These are phyloP conservation scores for Myioborus miniatus DNA, from an alignment of 2,797 vertebrate species.

Conservation along the genomic window DNA sequence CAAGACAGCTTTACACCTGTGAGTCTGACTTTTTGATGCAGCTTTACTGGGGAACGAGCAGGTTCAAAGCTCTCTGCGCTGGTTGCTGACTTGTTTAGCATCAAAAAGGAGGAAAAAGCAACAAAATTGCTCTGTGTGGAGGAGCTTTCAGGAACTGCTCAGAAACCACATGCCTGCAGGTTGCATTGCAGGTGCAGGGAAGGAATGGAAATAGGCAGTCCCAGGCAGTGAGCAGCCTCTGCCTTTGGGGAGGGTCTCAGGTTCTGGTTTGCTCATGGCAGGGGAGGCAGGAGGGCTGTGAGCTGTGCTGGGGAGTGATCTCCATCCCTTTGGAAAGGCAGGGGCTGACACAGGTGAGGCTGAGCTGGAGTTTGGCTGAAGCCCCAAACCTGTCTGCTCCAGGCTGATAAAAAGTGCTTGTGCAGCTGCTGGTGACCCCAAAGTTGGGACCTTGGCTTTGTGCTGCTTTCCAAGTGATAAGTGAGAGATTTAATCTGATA, in stretches of 20 bases:
- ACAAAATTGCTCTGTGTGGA: neutral
- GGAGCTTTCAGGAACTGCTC: neutral
- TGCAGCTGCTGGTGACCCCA: neutral
- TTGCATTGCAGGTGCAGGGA: neutral
- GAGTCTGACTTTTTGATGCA: neutral
- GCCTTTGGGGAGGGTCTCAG: neutral
- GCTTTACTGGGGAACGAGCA: neutral
- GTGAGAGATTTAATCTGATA: constrained; percentile 1
- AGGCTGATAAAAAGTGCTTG: neutral
- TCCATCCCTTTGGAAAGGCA: neutral
- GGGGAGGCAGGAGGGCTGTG: neutral
- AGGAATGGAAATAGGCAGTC: neutral
- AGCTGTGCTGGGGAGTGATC: fast-evolving
- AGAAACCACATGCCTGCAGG: neutral
- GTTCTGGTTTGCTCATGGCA: neutral
- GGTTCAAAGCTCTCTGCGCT: neutral
- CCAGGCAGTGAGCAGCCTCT: neutral
- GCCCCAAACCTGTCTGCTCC: neutral
- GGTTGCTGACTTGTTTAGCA: neutral
- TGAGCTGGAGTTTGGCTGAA: neutral
- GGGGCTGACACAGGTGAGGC: neutral
- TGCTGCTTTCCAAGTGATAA: neutral
- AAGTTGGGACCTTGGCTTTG: neutral
- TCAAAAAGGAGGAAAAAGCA: neutral
- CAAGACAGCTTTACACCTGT: neutral